Evolutionary conservation across 2,888 invertebrate species (phyloP), one percentile per base, ranked within the genome.

Genomic region (Stegana nigrithorax): DNA sequence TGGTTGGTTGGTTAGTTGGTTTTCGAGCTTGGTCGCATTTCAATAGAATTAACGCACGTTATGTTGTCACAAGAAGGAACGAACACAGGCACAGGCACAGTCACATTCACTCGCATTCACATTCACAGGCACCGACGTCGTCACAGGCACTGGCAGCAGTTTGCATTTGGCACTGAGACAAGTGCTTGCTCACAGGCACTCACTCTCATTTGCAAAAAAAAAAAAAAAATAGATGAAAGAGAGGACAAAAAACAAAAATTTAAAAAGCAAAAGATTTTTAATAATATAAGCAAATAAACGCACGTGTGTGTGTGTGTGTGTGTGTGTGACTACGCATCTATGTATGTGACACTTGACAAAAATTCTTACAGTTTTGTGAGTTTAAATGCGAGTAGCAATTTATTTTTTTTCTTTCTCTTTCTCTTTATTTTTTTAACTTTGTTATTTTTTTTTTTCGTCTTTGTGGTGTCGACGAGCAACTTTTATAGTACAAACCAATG

Each of bases 41-140:
- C 76, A 80, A 81, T 81, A 73, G 78, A 78, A 80, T 78, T 78
- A 78, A 71, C 69, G 69, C 73, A 77, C 62, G 69, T n/a, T n/a
- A n/a, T n/a, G n/a, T n/a, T n/a, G n/a, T n/a, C n/a, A 47, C 39
- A 39, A 39, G 67, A 62, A 50, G 27, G 61, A 61, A n/a, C 36
- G 63, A 60, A 63, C 23, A 23, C 26, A 21, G 44, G 56, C 51
- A 58, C 36, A 36, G 4, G 39, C n/a, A 6, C 14, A 39, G 14
- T n/a, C n/a, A n/a, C n/a, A n/a, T n/a, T n/a, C n/a, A n/a, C n/a
- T n/a, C n/a, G n/a, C n/a, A n/a, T n/a, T n/a, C n/a, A n/a, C n/a
- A n/a, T n/a, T n/a, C n/a, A n/a, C n/a, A n/a, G n/a, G n/a, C n/a
- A n/a, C n/a, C n/a, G n/a, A n/a, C n/a, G n/a, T n/a, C n/a, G n/a